Conservation (phyloP, 2,113 vertebrate genomes). For the Anolis sagrei region DNA sequence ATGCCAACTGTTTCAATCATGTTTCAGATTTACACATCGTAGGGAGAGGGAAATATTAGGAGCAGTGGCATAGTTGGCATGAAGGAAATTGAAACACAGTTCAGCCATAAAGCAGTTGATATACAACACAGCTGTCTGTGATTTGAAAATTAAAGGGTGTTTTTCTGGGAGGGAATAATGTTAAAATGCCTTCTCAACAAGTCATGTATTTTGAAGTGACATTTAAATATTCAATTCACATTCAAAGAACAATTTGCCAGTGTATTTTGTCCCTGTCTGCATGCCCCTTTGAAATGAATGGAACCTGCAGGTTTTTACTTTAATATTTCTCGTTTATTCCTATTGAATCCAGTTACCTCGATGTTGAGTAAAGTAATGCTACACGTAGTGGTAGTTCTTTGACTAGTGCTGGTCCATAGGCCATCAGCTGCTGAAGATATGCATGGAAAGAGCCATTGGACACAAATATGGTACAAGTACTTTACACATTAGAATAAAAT, state of each 20-base stretch:
- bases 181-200: too few relatives aligned
- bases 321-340: too few relatives aligned
- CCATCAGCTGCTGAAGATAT: too few relatives aligned
- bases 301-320: neutral
- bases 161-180: too few relatives aligned
- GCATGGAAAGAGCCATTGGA: too few relatives aligned
- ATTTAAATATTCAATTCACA: neutral
- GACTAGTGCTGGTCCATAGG: too few relatives aligned
- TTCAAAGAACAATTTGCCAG: neutral
- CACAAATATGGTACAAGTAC: too few relatives aligned
- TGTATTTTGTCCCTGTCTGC: neutral
- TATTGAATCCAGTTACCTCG: too few relatives aligned
- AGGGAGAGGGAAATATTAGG: neutral
- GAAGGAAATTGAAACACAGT: neutral
- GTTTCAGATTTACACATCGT: neutral
- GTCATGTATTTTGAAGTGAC: neutral
- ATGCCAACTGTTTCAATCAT: neutral
- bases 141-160: slow-evolving; percentile 6
- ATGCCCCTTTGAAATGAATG: neutral
- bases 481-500: too few relatives aligned
- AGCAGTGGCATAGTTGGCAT: neutral
- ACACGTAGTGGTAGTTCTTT: too few relatives aligned
- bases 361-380: too few relatives aligned
- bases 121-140: neutral
- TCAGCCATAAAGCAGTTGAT: neutral